phyloP scores from a whole-genome alignment of 2,888 invertebrate species.

The Aspidiotus rigidus region DNA sequence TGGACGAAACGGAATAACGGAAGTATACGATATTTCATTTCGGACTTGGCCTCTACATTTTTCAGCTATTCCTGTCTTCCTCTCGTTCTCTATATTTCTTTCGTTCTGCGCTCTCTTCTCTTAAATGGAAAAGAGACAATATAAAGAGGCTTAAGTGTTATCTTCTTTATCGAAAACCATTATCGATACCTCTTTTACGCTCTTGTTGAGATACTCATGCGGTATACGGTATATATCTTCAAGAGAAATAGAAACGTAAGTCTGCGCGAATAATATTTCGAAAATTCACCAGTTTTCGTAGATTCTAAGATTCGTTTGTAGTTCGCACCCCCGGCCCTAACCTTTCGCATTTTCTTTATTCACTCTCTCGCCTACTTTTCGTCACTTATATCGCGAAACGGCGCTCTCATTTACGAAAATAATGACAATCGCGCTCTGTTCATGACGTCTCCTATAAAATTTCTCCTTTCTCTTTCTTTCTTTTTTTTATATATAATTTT shows the following conservation, averaged over 20 bases:
- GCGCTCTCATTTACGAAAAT: constrained; percentile 9
- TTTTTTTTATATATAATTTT: no score
- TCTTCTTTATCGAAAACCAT: constrained; percentile 11
- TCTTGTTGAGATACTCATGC: neutral
- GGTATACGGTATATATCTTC: neutral
- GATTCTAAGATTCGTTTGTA: neutral
- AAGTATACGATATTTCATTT: constrained; percentile 2
- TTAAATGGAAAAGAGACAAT: constrained; percentile 2
- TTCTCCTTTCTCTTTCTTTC: no score
- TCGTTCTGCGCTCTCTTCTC: no score
- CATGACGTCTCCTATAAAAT: constrained; percentile 1
- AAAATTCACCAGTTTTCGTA: constrained; percentile 10
- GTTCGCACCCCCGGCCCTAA: neutral
- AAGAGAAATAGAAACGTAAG: neutral
- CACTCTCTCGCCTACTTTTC: neutral
- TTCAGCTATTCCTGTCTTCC: neutral
- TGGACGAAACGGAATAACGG: neutral
- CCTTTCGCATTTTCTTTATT: constrained; percentile 7
- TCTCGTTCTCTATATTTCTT: neutral
- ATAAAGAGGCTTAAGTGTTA: constrained; percentile 17
- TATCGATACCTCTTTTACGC: constrained; percentile 11
- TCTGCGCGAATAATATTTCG: neutral
- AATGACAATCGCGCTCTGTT: constrained; percentile 8
- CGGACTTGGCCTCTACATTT: neutral
- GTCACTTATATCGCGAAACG: neutral